These are phyloP conservation scores for Athetis lepigone DNA, from an alignment of 2,888 invertebrate species.

Conservation along the genomic window DNA sequence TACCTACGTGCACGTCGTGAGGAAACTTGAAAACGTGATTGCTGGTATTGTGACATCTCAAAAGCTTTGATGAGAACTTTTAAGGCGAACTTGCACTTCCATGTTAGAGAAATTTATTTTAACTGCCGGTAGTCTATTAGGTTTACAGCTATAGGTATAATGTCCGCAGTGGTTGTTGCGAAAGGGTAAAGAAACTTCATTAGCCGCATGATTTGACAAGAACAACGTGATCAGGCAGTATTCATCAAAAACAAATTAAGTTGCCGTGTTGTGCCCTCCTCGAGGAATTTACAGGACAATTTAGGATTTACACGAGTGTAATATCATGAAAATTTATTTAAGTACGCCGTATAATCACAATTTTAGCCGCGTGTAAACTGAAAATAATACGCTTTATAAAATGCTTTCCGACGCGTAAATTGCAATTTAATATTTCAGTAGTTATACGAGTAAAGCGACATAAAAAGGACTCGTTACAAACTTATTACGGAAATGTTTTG, in stretches of 20 bases:
- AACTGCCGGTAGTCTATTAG: background rate
- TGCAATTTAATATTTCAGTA: slow-evolving; percentile 67
- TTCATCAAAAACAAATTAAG: slow-evolving; percentile 87
- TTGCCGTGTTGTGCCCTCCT: slow-evolving; percentile 69
- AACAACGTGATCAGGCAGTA: slow-evolving; percentile 80
- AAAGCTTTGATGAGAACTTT: slow-evolving; percentile 79
- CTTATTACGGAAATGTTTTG: slow-evolving; percentile 29
- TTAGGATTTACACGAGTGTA: slow-evolving; percentile 70
- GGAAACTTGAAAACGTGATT: slow-evolving; percentile 70
- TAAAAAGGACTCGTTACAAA: slow-evolving; percentile 60
- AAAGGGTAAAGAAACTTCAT: slow-evolving; percentile 79
- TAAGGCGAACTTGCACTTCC: slow-evolving; percentile 54
- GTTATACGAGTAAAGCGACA: slow-evolving; percentile 59
- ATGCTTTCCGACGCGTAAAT: slow-evolving; percentile 60
- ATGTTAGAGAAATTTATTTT: slow-evolving; percentile 29
- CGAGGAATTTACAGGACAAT: slow-evolving; percentile 72
- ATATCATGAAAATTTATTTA: slow-evolving; percentile 68
- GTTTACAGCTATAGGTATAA: slow-evolving; percentile 12
- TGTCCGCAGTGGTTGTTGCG: slow-evolving; percentile 52
- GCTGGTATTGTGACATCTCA: slow-evolving; percentile 80
- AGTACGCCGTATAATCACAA: slow-evolving; percentile 61
- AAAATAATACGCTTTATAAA: slow-evolving; percentile 66
- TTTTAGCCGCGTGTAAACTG: slow-evolving; percentile 66
- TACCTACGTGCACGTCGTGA: slow-evolving; percentile 27
- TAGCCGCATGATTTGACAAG: slow-evolving; percentile 87